These are phyloP conservation scores for Psilopsiagon aymara DNA, from an alignment of 2,113 vertebrate species.

Conservation along the genomic window DNA sequence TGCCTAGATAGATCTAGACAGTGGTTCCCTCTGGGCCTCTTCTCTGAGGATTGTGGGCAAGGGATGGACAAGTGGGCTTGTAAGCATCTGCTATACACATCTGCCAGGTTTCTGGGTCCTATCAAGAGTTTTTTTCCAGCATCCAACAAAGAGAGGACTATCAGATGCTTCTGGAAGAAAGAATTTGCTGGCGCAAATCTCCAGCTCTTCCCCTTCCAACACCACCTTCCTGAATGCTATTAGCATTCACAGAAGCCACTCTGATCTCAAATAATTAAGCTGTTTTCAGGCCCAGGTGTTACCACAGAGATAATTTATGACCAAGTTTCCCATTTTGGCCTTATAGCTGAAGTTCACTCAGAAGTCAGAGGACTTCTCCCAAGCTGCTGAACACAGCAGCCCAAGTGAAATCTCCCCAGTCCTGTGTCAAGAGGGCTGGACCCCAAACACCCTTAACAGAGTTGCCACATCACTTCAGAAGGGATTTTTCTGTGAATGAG, in stretches of 20 bases:
- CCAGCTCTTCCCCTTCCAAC: neutral
- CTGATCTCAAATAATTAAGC: neutral
- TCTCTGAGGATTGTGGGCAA: neutral
- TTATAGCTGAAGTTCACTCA: neutral
- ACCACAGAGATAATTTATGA: neutral
- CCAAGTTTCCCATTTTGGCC: rapidly evolving
- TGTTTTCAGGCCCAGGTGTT: neutral
- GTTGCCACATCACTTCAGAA: neutral
- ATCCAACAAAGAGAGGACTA: neutral
- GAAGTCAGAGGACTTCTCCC: neutral
- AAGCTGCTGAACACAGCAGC: neutral
- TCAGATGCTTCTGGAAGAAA: neutral
- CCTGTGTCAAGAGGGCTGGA: neutral
- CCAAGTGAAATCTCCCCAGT: neutral
- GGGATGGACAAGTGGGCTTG: rapidly evolving
- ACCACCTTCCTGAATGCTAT: neutral
- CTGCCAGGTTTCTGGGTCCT: neutral
- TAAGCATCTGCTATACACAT: neutral
- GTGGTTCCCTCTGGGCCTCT: neutral
- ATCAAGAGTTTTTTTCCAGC: neutral
- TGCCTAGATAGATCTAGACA: neutral
- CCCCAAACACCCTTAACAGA: neutral
- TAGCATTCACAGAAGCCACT: neutral
- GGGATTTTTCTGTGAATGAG: neutral
- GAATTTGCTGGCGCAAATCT: neutral